These are phyloP conservation scores for Campoletis sonorensis DNA, from an alignment of 1,140 invertebrate species.

Conservation along the genomic window DNA sequence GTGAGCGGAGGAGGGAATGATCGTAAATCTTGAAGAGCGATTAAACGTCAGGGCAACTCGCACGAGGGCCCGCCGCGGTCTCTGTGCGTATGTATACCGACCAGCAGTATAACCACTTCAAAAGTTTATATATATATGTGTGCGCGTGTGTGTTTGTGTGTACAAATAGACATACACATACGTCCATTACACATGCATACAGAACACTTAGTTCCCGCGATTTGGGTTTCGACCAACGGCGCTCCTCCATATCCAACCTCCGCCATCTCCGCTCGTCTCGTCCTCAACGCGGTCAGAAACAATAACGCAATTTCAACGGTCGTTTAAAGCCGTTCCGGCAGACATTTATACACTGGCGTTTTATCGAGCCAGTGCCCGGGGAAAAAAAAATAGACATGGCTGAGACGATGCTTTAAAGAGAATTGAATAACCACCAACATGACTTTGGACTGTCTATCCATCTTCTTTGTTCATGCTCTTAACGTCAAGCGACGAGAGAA, in stretches of 20 bases:
- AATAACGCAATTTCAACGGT: conserved; percentile 65
- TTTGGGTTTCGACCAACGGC: conserved; percentile 53
- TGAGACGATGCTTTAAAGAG: conserved; percentile 23
- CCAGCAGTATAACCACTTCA: not conserved
- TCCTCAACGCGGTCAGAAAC: conserved; percentile 59
- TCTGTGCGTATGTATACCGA: not conserved
- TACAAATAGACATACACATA: no score
- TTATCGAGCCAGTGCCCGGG: conserved; percentile 51
- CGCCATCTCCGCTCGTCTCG: conserved; percentile 18
- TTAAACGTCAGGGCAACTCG: conserved; percentile 64
- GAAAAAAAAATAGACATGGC: conserved; percentile 20
- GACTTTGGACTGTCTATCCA: not conserved
- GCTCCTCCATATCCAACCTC: not conserved
- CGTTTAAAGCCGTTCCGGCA: conserved; percentile 58
- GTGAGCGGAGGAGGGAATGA: conserved; percentile 27
- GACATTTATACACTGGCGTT: conserved; percentile 55
- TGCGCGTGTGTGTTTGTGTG: no score
- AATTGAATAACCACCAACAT: conserved; percentile 8
- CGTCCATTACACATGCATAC: not conserved
- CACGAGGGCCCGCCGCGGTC: conserved; percentile 46
- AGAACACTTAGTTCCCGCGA: conserved; percentile 46
- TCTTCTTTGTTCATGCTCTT: not conserved
- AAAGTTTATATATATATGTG: not conserved
- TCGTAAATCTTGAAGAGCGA: conserved; percentile 67
- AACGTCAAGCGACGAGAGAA: not conserved